phyloP scores from a whole-genome alignment of 2,113 vertebrate species.

The Heloderma charlesbogerti region DNA sequence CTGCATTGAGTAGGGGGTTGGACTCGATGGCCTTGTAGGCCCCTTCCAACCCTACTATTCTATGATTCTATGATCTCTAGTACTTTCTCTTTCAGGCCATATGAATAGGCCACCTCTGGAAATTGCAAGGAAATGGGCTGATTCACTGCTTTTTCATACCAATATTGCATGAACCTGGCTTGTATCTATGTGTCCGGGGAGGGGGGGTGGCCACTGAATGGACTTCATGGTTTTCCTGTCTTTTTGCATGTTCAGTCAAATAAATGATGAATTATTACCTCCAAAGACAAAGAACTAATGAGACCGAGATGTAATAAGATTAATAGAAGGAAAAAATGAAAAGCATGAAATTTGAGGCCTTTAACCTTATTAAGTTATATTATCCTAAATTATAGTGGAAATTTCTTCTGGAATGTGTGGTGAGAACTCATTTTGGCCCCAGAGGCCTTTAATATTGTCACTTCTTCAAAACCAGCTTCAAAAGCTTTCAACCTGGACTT shows the following conservation, averaged over 20 bases:
- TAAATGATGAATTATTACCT: slow-evolving; percentile 45
- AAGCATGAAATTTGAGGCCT: slow-evolving; percentile 37
- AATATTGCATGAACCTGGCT: not conserved
- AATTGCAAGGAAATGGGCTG: not conserved
- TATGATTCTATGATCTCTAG: no score
- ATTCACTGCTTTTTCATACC: not conserved
- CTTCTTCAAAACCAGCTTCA: slow-evolving; percentile 51
- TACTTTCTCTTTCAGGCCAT: not conserved
- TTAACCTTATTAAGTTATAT: slow-evolving; percentile 64
- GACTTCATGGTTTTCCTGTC: not conserved
- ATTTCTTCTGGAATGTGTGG: slow-evolving; percentile 56
- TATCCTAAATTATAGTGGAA: slow-evolving; percentile 44
- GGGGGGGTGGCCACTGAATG: no score
- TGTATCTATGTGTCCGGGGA: no score
- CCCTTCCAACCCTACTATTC: no score
- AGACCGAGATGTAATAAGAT: slow-evolving; percentile 45
- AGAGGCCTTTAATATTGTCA: slow-evolving; percentile 45
- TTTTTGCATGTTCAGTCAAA: slow-evolving; percentile 34
- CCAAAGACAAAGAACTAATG: slow-evolving; percentile 34
- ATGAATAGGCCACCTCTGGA: not conserved
- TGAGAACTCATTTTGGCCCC: slow-evolving; percentile 41
- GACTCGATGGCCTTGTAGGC: no score
- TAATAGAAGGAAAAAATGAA: slow-evolving; percentile 23
- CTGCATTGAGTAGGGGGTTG: no score
- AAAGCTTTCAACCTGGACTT: slow-evolving; percentile 65